Percentiles rank a stretch among this genome's conserved stretches.
phyloP scores from a whole-genome alignment of 2,113 vertebrate genomes.

The Azemiops feae region DNA sequence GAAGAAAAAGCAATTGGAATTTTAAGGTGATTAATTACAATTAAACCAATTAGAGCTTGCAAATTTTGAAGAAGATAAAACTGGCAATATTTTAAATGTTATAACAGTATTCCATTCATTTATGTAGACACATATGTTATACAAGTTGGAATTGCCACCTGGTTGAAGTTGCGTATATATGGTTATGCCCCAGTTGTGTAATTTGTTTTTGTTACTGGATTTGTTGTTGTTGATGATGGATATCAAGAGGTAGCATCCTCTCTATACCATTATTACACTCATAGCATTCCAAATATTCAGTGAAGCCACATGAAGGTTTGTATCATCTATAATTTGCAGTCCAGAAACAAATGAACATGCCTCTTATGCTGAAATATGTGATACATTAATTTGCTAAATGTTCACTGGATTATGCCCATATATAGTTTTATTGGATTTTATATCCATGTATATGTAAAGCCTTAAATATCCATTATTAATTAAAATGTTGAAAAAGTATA shows the following conservation, averaged over 20 bases:
- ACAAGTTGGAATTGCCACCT: neutral
- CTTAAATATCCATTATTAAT: neutral
- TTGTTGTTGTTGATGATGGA: neutral
- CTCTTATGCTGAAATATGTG: neutral
- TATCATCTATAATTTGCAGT: neutral
- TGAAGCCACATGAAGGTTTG: neutral
- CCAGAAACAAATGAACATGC: neutral
- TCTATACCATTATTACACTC: neutral
- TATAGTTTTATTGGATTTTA: neutral
- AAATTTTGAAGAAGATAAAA: neutral
- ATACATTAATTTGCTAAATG: neutral
- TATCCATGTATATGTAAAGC: neutral
- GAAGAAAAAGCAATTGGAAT: neutral
- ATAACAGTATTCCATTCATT: neutral
- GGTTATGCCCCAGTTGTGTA: neutral
- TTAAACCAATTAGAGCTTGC: neutral
- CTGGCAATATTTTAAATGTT: neutral
- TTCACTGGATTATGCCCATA: neutral
- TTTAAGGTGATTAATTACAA: neutral
- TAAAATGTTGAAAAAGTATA: neutral
- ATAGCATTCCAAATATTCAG: neutral
- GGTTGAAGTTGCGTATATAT: neutral
- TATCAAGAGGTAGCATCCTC: neutral
- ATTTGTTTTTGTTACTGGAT: neutral
- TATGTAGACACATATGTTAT: neutral